Conservation (phyloP, 2,113 vertebrate species). For the Onychostoma macrolepis region DNA sequence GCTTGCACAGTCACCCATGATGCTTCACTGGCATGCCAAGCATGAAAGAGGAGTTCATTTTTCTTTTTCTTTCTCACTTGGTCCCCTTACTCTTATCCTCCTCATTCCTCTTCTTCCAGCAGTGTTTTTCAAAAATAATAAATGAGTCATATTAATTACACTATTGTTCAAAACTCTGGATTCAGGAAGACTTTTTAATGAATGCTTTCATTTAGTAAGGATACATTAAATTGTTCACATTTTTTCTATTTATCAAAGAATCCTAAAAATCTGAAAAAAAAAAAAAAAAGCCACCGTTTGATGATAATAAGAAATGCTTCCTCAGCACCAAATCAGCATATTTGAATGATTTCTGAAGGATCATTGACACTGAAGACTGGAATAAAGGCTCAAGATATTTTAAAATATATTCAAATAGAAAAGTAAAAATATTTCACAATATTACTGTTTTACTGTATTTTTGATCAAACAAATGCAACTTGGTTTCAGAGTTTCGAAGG, state of each 20-base stretch:
- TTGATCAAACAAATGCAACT: background rate
- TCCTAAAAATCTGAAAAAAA: background rate
- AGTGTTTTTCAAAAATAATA: background rate
- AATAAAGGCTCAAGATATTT: background rate
- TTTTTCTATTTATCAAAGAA: background rate
- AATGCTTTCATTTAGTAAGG: background rate
- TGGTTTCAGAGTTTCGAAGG: background rate
- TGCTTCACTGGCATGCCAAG: conserved; percentile 7
- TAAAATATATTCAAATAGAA: background rate
- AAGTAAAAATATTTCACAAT: background rate
- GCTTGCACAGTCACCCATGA: conserved; percentile 18
- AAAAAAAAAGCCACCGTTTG: no score
- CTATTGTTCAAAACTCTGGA: background rate
- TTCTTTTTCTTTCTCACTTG: background rate
- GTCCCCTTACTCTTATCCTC: background rate
- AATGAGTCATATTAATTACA: background rate
- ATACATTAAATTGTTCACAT: background rate
- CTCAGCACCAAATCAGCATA: background rate
- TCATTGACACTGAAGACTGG: background rate
- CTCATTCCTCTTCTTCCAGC: no score
- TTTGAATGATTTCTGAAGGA: background rate
- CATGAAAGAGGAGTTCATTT: conserved; percentile 13
- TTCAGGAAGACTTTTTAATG: background rate
- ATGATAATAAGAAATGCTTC: background rate
- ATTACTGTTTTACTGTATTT: background rate